Base-by-base conservation (phyloP, 2,113 vertebrate species). In the Tichodroma muraria region DNA sequence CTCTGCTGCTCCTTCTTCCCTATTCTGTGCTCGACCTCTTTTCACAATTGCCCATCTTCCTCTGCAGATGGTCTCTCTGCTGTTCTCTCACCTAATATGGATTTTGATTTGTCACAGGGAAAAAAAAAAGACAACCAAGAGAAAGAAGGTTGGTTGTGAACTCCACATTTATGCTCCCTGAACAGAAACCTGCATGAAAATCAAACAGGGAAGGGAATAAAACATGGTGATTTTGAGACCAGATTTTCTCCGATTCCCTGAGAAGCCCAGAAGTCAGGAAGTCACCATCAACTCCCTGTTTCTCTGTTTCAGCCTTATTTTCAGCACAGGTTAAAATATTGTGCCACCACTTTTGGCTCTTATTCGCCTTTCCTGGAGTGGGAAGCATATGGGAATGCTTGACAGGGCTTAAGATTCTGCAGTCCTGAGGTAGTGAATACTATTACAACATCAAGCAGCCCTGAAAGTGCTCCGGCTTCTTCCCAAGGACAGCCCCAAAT, bases 181-280 rank as follows among this genome's bases (percentile, higher is more conserved):
- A 95, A 65, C 45, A 92, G 90, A 95, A 91, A 88, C 60, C 91
- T 83, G 76, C 93, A 91, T 94, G 91, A 95, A 91, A 96, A 90
- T 94, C 79, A 80, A 86, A 90, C 30, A 93, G 57, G 61, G 54
- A 86, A 92, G 72, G 85, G 95, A 95, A 88, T 96, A 95, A 94
- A 92, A 89, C 90, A 92, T 53, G 52, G 60, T 90, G 93, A 95
- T 88, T 93, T 72, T 78, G 44, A 86, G 85, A 91, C 69, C 76
- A 91, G 69, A 85, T 88, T 95, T 95, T 80, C 91, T 84, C 53
- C 0, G 80, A 93, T 79, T 93, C 94, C 94, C 94, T 86, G 64
- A 91, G 94, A 96, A 93, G 81, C 85, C 71, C 90, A 91, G 71
- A 93, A 93, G 94, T 94, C 96, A 96, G 71, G 65, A 95, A 96